Evolutionary conservation across 1,140 invertebrate genomes (phyloP).

Genomic region (Saxidomus purpurata): DNA sequence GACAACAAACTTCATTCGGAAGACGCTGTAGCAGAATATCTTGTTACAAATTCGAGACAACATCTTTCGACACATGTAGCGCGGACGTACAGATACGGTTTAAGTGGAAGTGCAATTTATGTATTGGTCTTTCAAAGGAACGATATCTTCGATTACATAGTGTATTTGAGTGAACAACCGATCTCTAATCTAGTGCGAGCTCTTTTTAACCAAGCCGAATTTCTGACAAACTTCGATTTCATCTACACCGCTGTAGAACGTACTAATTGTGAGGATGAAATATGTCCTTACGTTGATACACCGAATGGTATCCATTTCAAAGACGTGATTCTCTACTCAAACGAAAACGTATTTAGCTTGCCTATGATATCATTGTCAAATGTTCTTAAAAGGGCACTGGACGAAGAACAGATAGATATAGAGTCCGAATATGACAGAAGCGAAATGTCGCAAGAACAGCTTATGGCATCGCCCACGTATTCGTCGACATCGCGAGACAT

Average conservation of each 20-base stretch:
- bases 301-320: not conserved
- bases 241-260: not conserved
- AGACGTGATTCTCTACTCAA: not conserved
- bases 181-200: not conserved
- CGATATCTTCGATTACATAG: not conserved
- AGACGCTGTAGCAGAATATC: not conserved
- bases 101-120: not conserved
- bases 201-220: not conserved
- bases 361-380: not conserved
- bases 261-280: not conserved
- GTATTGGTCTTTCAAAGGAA: not conserved
- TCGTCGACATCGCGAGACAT: not conserved
- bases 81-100: not conserved
- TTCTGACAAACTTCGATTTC: not conserved
- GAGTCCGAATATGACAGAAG: too few relatives aligned
- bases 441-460: too few relatives aligned
- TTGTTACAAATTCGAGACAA: not conserved
- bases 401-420: too few relatives aligned
- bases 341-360: not conserved
- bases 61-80: not conserved
- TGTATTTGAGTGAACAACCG: not conserved
- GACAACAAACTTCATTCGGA: not conserved
- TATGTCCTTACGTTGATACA: not conserved
- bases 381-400: too few relatives aligned
- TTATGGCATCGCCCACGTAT: too few relatives aligned